These are phyloP conservation scores for Esperia sulphurella DNA, from an alignment of 2,888 invertebrate species.

Conservation along the genomic window DNA sequence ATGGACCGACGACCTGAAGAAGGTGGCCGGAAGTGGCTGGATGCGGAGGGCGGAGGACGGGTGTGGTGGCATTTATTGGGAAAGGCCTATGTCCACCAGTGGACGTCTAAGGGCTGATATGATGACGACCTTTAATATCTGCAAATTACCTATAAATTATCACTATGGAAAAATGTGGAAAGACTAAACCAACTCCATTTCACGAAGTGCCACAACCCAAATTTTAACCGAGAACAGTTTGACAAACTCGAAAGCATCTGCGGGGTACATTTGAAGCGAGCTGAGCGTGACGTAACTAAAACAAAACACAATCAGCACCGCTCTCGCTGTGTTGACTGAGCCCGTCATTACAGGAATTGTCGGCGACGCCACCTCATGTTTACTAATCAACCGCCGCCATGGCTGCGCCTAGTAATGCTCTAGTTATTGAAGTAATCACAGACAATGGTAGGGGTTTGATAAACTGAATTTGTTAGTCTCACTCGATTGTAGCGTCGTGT, in stretches of 20 bases:
- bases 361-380: background rate
- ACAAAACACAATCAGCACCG: constrained; percentile 1
- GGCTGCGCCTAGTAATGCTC: constrained; percentile 1
- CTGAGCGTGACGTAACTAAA: background rate
- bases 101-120: too few species aligned
- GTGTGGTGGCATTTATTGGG: too few species aligned
- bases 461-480: background rate
- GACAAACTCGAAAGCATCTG: background rate
- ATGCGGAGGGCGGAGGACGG: too few species aligned
- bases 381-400: constrained; percentile 1
- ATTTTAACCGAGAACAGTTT: too few species aligned
- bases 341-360: constrained; percentile 2
- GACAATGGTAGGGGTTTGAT: background rate
- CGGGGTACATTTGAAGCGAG: background rate
- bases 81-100: too few species aligned
- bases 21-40: too few species aligned
- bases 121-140: too few species aligned
- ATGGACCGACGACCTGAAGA: too few species aligned
- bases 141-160: too few species aligned
- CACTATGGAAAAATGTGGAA: too few species aligned
- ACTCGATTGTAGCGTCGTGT: background rate
- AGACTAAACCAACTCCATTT: too few species aligned
- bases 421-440: background rate
- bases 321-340: background rate
- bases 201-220: too few species aligned